A percentile compares a stretch with the other conserved stretches of the same genome.
Conservation (phyloP, 2,797 vertebrate genomes). For the Sternarchorhynchus goeldii region DNA sequence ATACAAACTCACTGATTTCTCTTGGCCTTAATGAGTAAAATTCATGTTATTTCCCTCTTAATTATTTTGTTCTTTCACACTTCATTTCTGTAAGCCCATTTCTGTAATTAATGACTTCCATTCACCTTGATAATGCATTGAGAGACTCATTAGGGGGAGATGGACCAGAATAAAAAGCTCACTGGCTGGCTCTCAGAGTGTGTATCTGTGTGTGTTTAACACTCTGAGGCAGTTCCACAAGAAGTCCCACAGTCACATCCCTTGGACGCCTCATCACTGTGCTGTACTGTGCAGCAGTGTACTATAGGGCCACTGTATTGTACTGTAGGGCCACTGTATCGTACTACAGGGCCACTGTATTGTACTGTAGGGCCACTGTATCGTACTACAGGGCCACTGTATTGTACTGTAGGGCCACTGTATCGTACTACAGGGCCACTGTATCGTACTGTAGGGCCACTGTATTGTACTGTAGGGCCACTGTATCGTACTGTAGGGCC, state of each 20-base stretch:
- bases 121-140: constrained; percentile 29
- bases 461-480: too few species aligned
- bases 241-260: constrained; percentile 42
- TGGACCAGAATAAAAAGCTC: constrained; percentile 17
- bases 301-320: too few species aligned
- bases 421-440: too few species aligned
- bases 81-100: constrained; percentile 9
- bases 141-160: constrained; percentile 25
- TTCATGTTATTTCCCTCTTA: neutral
- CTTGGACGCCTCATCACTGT: constrained; percentile 62
- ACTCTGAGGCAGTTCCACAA: constrained; percentile 8
- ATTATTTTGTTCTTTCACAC: neutral
- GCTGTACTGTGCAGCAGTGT: too few species aligned
- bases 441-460: too few species aligned
- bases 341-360: too few species aligned
- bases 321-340: too few species aligned
- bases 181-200: constrained; percentile 33
- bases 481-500: too few species aligned
- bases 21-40: neutral
- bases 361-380: too few species aligned
- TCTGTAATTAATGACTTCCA: constrained; percentile 27
- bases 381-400: too few species aligned
- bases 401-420: too few species aligned
- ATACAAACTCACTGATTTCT: neutral
- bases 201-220: constrained; percentile 26